Base-by-base conservation (phyloP, 2,113 vertebrate species). In the Chitala chitala region DNA sequence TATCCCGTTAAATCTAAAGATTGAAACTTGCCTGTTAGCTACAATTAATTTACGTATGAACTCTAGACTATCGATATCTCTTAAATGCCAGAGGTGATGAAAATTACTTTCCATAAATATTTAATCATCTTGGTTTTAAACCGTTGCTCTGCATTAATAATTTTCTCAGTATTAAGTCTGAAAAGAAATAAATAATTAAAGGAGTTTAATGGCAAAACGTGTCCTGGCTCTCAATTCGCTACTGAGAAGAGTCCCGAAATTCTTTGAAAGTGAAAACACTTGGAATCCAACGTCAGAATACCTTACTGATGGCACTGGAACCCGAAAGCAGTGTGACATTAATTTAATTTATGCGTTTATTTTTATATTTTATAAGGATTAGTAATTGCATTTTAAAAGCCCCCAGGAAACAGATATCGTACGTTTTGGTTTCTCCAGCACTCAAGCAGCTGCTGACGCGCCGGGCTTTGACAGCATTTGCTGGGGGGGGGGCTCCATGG, bases 401-500 rank as follows among this genome's bases (percentile, higher is more conserved):
- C 33, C 13, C 9, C 31, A 22, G 50, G 69, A 29, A 56, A 56
- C 13, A 29, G n/a, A 26, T 26, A 56, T 24, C 54, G 24, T 36
- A 26, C 7, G 44, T 33, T 72, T 72, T 59, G 24, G 26, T 64
- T 53, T 33, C 3, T 22, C 48, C 48, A 33, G 13, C 24, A 50
- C 44, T 26, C 65, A 69, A 44, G 26, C 22, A 54, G 33, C 50
- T 26, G 15, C 69, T 8, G 69, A 56, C 33, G 29, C 36, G 12
- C 69, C 40, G 13, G 69, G 53, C 22, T 17, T 10, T 4, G 53
- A 24, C 38, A 53, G 53, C 38, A 38, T 59, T 40, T 46, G 38
- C 33, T 48, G 24, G 13, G 6, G 24, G 13, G 6, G 24, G 9
- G 46, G 64, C 73, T 79, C 77, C 74, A 89, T 88, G 84, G 88